Percentiles rank a stretch among this genome's conserved stretches.
phyloP scores from a whole-genome alignment of 1,140 invertebrate genomes.

The Halictus rubicundus region DNA sequence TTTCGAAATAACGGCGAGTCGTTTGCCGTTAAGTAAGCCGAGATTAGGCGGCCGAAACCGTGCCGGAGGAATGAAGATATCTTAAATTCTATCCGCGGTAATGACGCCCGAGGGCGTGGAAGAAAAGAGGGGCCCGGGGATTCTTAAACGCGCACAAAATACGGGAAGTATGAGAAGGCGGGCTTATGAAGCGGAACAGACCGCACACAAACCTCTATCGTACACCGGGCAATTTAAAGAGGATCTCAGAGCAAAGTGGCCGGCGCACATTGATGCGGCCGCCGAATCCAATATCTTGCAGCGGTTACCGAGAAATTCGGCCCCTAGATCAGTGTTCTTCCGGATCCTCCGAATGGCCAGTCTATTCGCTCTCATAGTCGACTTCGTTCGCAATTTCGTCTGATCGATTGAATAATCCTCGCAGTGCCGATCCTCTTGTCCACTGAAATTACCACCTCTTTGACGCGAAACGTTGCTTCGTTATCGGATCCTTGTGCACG shows the following conservation, averaged over 20 bases:
- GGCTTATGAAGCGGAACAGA: conserved; percentile 18
- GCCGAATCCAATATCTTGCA: conserved; percentile 43
- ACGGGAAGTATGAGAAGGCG: neutral
- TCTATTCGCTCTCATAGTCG: conserved; percentile 9
- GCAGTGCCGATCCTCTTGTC: neutral
- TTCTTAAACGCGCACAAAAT: neutral
- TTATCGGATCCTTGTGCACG: too few relatives aligned
- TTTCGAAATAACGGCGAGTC: neutral
- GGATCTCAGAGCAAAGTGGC: conserved; percentile 19
- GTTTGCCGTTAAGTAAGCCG: neutral
- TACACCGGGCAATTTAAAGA: conserved; percentile 30
- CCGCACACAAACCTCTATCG: neutral
- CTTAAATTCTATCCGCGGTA: neutral
- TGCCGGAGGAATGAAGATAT: neutral
- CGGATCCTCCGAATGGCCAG: neutral
- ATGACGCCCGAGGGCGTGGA: neutral
- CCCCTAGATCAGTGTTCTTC: conserved; percentile 8
- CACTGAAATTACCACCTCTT: neutral
- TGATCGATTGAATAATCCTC: neutral
- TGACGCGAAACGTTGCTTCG: neutral
- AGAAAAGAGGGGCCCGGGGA: too few relatives aligned
- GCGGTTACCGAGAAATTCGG: conserved; percentile 34
- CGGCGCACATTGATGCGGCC: conserved; percentile 24
- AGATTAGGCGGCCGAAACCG: neutral
- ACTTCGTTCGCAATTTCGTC: neutral